These are phyloP conservation scores for Tychaedon coryphoeus DNA, from an alignment of 2,113 vertebrate species.

Conservation along the genomic window DNA sequence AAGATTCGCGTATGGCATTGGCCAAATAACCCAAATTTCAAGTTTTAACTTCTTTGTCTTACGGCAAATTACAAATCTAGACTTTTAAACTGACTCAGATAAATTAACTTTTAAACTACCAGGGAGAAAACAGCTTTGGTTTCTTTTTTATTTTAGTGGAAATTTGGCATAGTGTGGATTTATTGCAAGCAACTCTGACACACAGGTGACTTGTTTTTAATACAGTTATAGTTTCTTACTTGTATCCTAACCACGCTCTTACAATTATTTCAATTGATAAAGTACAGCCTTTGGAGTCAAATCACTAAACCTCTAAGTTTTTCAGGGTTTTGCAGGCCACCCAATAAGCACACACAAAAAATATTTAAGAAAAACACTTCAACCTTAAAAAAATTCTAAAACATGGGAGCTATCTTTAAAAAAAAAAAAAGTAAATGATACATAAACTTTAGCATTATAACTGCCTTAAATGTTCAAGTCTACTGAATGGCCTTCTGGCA, in stretches of 20 bases:
- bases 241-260: not conserved
- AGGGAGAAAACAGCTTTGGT: not conserved
- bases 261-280: not conserved
- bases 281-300: not conserved
- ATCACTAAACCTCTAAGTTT: not conserved
- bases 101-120: not conserved
- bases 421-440: not conserved
- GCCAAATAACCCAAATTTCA: not conserved
- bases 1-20: not conserved
- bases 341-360: not conserved
- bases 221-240: not conserved
- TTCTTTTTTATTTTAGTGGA: not conserved
- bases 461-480: not conserved
- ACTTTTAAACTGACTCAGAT: not conserved
- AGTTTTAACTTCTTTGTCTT: not conserved
- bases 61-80: not conserved
- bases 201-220: not conserved
- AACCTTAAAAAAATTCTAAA: not conserved
- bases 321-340: not conserved
- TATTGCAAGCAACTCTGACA: not conserved
- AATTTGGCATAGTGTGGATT: not conserved
- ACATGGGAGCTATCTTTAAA: not conserved
- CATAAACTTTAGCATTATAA: not conserved
- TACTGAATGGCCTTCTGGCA: not conserved
- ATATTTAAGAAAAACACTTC: not conserved